Percentiles rank a stretch among this genome's conserved stretches.
Conservation (phyloP, 2,888 invertebrate species). For the Lasioglossum morio region DNA sequence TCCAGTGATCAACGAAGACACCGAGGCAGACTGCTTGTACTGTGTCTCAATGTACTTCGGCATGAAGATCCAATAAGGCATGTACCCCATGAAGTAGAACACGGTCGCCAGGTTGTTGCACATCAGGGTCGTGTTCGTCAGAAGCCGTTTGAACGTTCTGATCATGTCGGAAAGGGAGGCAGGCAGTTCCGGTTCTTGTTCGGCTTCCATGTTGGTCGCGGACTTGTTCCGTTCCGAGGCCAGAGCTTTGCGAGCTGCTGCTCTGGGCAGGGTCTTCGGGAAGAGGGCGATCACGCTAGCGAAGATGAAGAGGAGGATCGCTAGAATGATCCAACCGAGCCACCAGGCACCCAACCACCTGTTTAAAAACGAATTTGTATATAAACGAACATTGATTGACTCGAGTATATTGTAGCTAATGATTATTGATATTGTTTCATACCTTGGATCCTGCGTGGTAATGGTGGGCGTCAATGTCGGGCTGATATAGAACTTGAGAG, state of each 20-base stretch:
- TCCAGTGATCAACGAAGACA: slow-evolving; percentile 91
- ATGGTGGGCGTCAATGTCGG: slow-evolving; percentile 89
- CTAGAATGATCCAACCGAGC: slow-evolving; percentile 90
- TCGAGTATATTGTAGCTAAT: neutral
- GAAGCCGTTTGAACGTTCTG: slow-evolving; percentile 87
- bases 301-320: slow-evolving; percentile 86
- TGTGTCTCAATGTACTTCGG: slow-evolving; percentile 94
- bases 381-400: neutral
- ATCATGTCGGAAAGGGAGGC: slow-evolving; percentile 87
- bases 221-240: slow-evolving; percentile 81
- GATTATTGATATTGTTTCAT: slow-evolving; percentile 7
- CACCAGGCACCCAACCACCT: slow-evolving; percentile 95
- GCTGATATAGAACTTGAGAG: slow-evolving; percentile 88
- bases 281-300: slow-evolving; percentile 89
- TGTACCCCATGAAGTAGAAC: slow-evolving; percentile 90
- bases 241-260: slow-evolving; percentile 86
- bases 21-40: slow-evolving; percentile 91
- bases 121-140: slow-evolving; percentile 89
- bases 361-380: neutral
- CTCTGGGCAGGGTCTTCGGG: slow-evolving; percentile 89
- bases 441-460: slow-evolving; percentile 87
- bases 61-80: slow-evolving; percentile 92
- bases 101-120: slow-evolving; percentile 91
- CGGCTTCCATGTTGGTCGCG: slow-evolving; percentile 72
- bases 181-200: slow-evolving; percentile 77